These are phyloP conservation scores for Papilio polytes DNA, from an alignment of 1,140 invertebrate species.

Conservation along the genomic window DNA sequence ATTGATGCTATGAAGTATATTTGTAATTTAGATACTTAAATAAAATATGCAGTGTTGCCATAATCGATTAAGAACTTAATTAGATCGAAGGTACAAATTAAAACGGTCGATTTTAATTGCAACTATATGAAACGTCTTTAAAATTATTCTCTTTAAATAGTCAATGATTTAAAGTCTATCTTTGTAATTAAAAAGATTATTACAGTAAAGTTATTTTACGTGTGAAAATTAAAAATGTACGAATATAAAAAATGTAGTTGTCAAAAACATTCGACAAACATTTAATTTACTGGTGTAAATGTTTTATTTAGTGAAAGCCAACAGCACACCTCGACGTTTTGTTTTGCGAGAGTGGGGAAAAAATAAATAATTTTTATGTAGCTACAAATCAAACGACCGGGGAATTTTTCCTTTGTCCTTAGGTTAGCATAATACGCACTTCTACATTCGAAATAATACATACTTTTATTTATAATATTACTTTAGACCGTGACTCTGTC, in stretches of 20 bases:
- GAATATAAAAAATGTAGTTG: not conserved
- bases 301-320: not conserved
- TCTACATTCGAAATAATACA: not conserved
- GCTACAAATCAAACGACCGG: not conserved
- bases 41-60: no score
- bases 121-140: no score
- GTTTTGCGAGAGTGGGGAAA: not conserved
- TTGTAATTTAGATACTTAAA: not conserved
- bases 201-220: not conserved
- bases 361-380: conserved; percentile 13
- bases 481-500: no score
- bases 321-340: not conserved
- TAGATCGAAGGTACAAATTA: not conserved
- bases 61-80: no score
- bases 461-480: not conserved
- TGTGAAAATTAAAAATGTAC: not conserved
- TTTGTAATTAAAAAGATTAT: not conserved
- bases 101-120: not conserved
- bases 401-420: not conserved
- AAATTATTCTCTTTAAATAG: no score
- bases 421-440: not conserved
- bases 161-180: no score
- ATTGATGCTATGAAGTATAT: not conserved
- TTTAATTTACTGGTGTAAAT: not conserved
- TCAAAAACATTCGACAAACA: not conserved